phyloP scores from a whole-genome alignment of 1,140 invertebrate genomes.

The Planococcus citri region DNA sequence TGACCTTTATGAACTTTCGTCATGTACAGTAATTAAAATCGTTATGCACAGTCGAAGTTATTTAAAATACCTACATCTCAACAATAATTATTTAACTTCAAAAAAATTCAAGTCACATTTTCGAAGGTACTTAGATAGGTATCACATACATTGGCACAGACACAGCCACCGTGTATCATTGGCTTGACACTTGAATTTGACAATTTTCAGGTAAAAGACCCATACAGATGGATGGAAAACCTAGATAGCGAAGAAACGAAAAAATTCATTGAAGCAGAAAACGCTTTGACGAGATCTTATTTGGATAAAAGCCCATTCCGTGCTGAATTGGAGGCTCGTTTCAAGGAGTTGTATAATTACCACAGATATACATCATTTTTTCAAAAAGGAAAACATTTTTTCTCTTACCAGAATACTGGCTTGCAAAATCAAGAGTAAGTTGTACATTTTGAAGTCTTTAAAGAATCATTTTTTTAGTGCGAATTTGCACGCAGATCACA shows the following conservation, averaged over 20 bases:
- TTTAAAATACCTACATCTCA: too few species aligned
- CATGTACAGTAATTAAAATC: too few species aligned
- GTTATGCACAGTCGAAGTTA: too few species aligned
- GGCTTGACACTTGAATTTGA: too few species aligned
- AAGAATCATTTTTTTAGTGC: too few species aligned
- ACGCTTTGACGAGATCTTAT: conserved; percentile 79
- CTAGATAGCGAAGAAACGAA: conserved; percentile 85
- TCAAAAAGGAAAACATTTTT: conserved; percentile 73
- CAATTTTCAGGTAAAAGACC: conserved; percentile 69
- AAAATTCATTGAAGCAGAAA: conserved; percentile 82
- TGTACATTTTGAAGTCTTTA: conserved; percentile 29
- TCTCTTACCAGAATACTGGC: conserved; percentile 86
- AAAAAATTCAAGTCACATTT: too few species aligned
- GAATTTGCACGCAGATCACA: too few species aligned
- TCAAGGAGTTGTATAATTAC: conserved; percentile 91
- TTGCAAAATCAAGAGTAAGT: conserved; percentile 87
- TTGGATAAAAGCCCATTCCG: conserved; percentile 62
- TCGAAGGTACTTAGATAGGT: too few species aligned
- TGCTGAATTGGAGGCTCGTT: conserved; percentile 53
- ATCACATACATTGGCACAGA: too few species aligned
- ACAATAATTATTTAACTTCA: too few species aligned
- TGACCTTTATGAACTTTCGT: too few species aligned
- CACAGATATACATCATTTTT: conserved; percentile 84
- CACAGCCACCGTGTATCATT: too few species aligned
- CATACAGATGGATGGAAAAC: conserved; percentile 95